These are phyloP conservation scores for Epinephelus coioides DNA, from an alignment of 2,797 vertebrate genomes.

Conservation along the genomic window DNA sequence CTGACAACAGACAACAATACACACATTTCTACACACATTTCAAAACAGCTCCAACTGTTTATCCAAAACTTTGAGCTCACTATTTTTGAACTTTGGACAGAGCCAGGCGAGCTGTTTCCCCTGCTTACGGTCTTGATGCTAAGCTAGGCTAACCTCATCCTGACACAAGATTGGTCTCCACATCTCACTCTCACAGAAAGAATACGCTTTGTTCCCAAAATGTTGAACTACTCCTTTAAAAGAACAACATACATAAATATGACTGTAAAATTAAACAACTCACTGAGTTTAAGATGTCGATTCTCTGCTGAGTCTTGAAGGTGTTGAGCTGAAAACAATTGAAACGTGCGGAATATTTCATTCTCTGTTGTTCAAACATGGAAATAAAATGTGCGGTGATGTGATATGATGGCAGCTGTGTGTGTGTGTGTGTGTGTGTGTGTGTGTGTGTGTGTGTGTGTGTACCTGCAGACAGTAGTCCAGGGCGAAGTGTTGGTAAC, in stretches of 20 bases:
- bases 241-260: too few relatives aligned
- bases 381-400: neutral
- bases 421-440: neutral
- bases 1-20: conserved; percentile 48
- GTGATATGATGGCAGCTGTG: neutral
- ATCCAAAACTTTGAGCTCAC: too few relatives aligned
- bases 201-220: too few relatives aligned
- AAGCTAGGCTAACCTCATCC: too few relatives aligned
- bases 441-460: neutral
- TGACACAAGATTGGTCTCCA: too few relatives aligned
- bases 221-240: too few relatives aligned
- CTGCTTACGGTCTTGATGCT: too few relatives aligned
- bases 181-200: too few relatives aligned
- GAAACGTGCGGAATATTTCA: neutral
- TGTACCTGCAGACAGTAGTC: conserved; percentile 87
- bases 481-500: conserved; percentile 86
- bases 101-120: too few relatives aligned
- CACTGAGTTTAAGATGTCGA: conserved; percentile 86
- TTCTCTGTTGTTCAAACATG: neutral
- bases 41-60: too few relatives aligned
- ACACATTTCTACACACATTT: neutral
- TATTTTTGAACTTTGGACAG: too few relatives aligned
- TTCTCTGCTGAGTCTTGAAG: conserved; percentile 84
- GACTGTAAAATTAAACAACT: conserved; percentile 42
- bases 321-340: conserved; percentile 81